A percentile compares a stretch with the other conserved stretches of the same genome.
These are phyloP conservation scores for Cerastis leucographa DNA, from an alignment of 2,888 invertebrate genomes.

Conservation along the genomic window DNA sequence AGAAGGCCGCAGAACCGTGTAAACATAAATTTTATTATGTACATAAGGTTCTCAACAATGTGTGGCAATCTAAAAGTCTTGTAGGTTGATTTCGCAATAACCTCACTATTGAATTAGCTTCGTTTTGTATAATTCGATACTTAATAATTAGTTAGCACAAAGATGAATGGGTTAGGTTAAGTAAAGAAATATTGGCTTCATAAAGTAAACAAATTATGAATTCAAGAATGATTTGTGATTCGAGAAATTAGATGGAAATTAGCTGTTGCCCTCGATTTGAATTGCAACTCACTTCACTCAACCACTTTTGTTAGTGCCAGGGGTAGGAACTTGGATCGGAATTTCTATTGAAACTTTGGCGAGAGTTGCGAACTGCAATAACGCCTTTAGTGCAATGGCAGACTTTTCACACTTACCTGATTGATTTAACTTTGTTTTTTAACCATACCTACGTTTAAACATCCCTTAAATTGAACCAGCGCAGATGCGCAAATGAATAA, in stretches of 20 bases:
- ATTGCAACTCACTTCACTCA: neutral
- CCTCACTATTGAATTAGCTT: conserved; percentile 51
- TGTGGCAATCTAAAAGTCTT: conserved; percentile 61
- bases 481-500: neutral
- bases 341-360: neutral
- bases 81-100: conserved; percentile 54
- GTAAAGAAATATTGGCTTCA: conserved; percentile 14
- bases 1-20: conserved; percentile 76
- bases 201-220: conserved; percentile 5
- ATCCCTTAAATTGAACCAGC: neutral
- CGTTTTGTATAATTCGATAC: conserved; percentile 42
- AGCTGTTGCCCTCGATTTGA: neutral
- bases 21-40: conserved; percentile 75
- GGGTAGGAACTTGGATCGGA: neutral
- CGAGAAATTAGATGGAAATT: conserved; percentile 9
- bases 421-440: neutral
- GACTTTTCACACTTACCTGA: neutral
- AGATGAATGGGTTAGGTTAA: conserved; percentile 6
- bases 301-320: neutral
- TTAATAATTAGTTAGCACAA: conserved; percentile 16
- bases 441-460: neutral
- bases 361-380: neutral
- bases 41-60: conserved; percentile 65
- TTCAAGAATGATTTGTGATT: conserved; percentile 11
- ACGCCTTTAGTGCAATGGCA: neutral